Percentiles rank a stretch among this genome's conserved stretches.
phyloP scores from a whole-genome alignment of 1,140 invertebrate genomes.

The Lordiphosa clarofinis region DNA sequence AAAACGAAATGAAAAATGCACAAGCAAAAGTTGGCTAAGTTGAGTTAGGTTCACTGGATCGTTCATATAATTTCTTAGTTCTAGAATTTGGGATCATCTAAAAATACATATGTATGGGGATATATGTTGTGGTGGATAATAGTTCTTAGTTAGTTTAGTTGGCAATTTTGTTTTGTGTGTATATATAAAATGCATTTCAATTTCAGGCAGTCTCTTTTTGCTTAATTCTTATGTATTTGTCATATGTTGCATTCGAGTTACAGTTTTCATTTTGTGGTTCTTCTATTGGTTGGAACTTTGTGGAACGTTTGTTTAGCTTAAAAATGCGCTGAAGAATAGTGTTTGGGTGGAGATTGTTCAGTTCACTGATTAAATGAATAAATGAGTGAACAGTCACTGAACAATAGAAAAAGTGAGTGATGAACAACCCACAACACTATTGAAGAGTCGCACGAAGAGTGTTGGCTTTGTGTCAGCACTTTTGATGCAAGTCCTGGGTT shows the following conservation, averaged over 20 bases:
- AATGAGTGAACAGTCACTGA: no score
- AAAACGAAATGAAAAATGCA: constrained; percentile 42
- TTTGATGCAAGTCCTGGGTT: no score
- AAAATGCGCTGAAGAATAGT: constrained; percentile 17
- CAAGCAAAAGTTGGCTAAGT: constrained; percentile 49
- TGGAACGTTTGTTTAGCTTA: constrained; percentile 27
- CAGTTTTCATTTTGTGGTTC: constrained; percentile 21
- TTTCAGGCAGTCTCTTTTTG: constrained; percentile 59
- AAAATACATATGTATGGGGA: constrained; percentile 40
- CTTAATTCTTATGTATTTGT: constrained; percentile 66
- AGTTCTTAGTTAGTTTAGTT: constrained; percentile 31
- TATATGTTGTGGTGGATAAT: constrained; percentile 36
- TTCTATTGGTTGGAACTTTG: constrained; percentile 11
- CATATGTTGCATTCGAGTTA: constrained; percentile 69
- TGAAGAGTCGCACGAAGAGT: no score
- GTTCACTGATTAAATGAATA: no score
- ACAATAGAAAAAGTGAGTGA: no score
- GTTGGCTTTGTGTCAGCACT: no score
- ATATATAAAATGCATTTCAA: constrained; percentile 60
- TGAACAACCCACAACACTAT: no score
- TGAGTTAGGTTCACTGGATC: constrained; percentile 33
- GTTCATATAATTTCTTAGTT: constrained; percentile 17
- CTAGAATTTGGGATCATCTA: constrained; percentile 45
- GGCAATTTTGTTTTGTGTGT: constrained; percentile 35
- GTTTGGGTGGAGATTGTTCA: background rate